These are phyloP conservation scores for Cryptus armator DNA, from an alignment of 2,888 invertebrate genomes.

Conservation along the genomic window DNA sequence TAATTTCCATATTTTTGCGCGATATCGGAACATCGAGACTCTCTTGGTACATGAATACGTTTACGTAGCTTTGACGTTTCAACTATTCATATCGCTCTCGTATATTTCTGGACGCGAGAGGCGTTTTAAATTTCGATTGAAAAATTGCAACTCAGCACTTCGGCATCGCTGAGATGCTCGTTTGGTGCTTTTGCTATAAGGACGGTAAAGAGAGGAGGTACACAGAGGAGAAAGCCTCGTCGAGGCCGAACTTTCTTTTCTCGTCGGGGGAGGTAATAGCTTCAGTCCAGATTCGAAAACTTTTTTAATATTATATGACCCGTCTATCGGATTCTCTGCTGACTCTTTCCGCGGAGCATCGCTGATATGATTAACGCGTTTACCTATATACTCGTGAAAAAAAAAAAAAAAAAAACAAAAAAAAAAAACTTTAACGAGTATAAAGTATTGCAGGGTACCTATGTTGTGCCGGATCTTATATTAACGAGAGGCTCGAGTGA, in stretches of 20 bases:
- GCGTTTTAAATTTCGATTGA: not conserved
- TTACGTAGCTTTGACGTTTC: not conserved
- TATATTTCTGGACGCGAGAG: too few species aligned
- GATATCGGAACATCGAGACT: too few species aligned
- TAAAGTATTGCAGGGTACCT: slow-evolving; percentile 11
- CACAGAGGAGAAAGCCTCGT: not conserved
- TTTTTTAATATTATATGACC: slow-evolving; percentile 61
- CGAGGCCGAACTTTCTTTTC: slow-evolving; percentile 46
- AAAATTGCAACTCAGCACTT: slow-evolving; percentile 5
- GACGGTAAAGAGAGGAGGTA: not conserved
- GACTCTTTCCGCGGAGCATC: slow-evolving; percentile 3
- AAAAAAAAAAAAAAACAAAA: not conserved
- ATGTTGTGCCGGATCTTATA: not conserved
- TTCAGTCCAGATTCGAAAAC: slow-evolving; percentile 45
- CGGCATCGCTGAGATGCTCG: not conserved
- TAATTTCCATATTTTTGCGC: too few species aligned
- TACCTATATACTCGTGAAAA: slow-evolving; percentile 19
- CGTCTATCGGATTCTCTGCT: slow-evolving; percentile 24
- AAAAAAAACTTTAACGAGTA: slow-evolving; percentile 14
- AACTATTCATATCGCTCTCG: not conserved
- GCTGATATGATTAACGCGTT: slow-evolving; percentile 51
- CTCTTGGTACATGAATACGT: too few species aligned
- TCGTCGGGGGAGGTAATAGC: slow-evolving; percentile 4
- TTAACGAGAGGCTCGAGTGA: not conserved
- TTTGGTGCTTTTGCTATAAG: not conserved